Conservation (phyloP, 2,797 vertebrate genomes). For the Picus viridis region DNA sequence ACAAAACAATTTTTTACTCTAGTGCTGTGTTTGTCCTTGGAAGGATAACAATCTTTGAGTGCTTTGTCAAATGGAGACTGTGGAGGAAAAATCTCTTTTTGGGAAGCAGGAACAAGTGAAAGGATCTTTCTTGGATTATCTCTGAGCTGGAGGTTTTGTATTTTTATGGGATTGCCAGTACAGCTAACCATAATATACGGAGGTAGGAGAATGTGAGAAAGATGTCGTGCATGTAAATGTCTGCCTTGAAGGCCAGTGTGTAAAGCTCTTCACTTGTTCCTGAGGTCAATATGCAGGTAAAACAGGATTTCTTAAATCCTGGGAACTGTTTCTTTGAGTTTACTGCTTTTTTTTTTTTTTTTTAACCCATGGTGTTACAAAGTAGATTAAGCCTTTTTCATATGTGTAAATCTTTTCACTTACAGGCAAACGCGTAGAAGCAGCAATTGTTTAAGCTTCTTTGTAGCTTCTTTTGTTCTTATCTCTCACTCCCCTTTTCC, state of each 20-base stretch:
- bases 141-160: not conserved
- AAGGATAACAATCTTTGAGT: not conserved
- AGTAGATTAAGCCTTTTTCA: not conserved
- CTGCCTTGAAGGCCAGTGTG: not conserved
- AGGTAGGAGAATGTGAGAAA: not conserved
- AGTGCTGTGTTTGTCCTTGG: not conserved
- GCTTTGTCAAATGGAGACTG: not conserved
- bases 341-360: not conserved
- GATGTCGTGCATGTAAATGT: rapidly evolving
- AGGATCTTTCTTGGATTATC: not conserved
- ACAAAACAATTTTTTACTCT: not conserved
- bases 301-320: not conserved
- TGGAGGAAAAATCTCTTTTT: not conserved
- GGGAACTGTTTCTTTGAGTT: not conserved
- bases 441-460: not conserved
- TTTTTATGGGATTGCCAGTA: not conserved
- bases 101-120: not conserved
- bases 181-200: not conserved
- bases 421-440: not conserved
- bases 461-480: not conserved
- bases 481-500: not conserved
- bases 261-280: not conserved
- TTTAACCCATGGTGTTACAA: rapidly evolving
- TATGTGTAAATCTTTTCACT: not conserved
- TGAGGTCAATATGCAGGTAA: not conserved